Evolutionary conservation across 2,113 vertebrate species (phyloP).

Genomic region (Lontra canadensis): DNA sequence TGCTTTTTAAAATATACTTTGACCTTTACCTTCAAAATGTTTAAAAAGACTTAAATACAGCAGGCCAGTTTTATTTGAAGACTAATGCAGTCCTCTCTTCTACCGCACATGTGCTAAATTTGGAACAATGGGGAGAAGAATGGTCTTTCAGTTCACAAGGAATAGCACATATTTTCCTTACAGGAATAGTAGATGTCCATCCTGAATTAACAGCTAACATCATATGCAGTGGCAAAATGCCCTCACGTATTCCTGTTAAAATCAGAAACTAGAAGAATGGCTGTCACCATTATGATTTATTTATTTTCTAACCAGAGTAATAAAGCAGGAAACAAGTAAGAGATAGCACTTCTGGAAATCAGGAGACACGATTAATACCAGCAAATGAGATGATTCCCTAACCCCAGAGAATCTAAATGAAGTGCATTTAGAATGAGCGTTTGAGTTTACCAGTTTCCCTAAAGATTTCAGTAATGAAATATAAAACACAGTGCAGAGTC

Average conservation of each 20-base stretch:
- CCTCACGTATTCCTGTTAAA: not conserved
- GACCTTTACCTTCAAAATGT: not conserved
- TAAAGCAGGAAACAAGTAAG: constrained; percentile 28
- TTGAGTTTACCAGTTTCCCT: not conserved
- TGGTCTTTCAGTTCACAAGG: constrained; percentile 25
- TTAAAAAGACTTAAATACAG: constrained; percentile 56
- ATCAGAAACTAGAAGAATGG: not conserved
- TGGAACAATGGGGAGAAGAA: constrained; percentile 31
- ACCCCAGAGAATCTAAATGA: not conserved
- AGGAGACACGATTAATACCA: not conserved
- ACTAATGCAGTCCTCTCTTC: not conserved
- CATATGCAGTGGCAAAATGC: not conserved
- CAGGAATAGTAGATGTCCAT: not conserved
- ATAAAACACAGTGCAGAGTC: not conserved
- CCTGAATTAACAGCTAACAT: not conserved
- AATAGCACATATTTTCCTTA: not conserved
- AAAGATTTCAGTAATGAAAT: constrained; percentile 21
- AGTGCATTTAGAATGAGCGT: not conserved
- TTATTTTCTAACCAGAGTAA: not conserved
- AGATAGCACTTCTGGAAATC: not conserved
- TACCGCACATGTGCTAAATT: not conserved
- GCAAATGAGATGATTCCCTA: not conserved
- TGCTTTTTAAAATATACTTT: constrained; percentile 46
- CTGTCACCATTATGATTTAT: not conserved
- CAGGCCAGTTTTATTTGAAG: constrained; percentile 29